Evolutionary conservation across 2,113 vertebrate genomes (phyloP), one percentile per base, ranked within the genome.

Genomic region (Eublepharis macularius): DNA sequence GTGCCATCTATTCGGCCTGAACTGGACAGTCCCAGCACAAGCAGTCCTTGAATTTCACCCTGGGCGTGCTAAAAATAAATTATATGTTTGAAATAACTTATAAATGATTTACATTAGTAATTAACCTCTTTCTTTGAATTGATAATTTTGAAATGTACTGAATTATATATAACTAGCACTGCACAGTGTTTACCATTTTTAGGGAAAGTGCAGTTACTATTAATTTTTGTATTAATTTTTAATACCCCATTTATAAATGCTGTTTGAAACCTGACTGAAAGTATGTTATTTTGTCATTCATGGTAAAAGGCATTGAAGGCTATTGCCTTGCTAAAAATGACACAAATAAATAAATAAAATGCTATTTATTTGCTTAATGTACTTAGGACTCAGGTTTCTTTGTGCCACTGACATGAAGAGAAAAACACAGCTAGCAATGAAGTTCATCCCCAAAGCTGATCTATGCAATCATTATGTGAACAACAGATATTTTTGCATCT

Each of bases 221-320:
- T 83, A 78, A 87, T 87, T 73, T 79, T 65, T 80, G 45, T 57
- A 86, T 86, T 87, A 78, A 78, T 83, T 83, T 87, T 87, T 83
- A 83, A 87, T 79, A 83, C 43, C 76, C 66, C 72, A 70, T 79
- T 87, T 87, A 72, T 79, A 83, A 73, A 12, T 65, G 26, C 68
- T 39, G 12, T 83, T 87, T 77, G 65, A 87, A 74, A 74, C 43
- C 17, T 74, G 45, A 75, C 76, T 66, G 54, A 63, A 73, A 73
- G 36, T 80, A 70, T 63, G 41, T 80, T 82, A 63, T 78, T 82
- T 87, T 78, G 36, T 51, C 76, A 73, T 29, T 73, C 54, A 51
- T 47, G n/a, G 65, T 45, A 78, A 65, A 72, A 70, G 17, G 13
- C 68, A 54, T 19, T 84, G 1, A 68, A 81, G 68, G 1, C 36